phyloP scores from a whole-genome alignment of 1,140 invertebrate species.

The Scylla paramamosain region DNA sequence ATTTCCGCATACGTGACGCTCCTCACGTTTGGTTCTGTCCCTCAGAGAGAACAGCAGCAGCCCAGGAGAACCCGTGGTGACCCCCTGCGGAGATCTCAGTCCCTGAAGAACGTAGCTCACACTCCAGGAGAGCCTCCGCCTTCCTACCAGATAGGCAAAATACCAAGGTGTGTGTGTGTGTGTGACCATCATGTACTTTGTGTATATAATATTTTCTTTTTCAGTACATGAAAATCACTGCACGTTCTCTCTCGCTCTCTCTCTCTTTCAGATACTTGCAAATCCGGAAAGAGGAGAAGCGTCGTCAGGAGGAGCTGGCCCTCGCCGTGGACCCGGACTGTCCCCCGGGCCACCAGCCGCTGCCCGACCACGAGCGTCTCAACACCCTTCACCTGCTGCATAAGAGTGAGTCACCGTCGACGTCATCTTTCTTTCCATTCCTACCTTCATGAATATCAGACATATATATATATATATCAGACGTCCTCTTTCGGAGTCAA shows the following conservation, averaged over 20 bases:
- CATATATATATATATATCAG: too few relatives aligned
- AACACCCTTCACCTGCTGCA: slow-evolving; percentile 74
- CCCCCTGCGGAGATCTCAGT: slow-evolving; percentile 60
- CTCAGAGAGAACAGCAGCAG: neutral
- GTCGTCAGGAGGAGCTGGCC: slow-evolving; percentile 48
- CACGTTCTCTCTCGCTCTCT: too few relatives aligned
- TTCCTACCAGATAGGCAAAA: slow-evolving; percentile 65
- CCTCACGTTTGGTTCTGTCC: neutral
- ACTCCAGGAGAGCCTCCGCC: slow-evolving; percentile 56
- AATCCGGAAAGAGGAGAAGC: slow-evolving; percentile 61
- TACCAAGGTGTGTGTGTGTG: slow-evolving; percentile 69
- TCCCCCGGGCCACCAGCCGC: slow-evolving; percentile 69
- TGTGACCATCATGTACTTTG: neutral
- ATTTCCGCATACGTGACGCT: neutral
- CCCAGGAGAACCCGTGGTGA: neutral
- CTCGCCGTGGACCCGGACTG: slow-evolving; percentile 66
- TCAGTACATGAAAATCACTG: too few relatives aligned
- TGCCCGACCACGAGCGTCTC: slow-evolving; percentile 70
- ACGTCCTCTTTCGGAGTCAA: too few relatives aligned
- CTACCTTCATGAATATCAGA: neutral
- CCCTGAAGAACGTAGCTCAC: slow-evolving; percentile 61
- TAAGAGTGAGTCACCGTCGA: slow-evolving; percentile 54
- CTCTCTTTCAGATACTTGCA: slow-evolving; percentile 62
- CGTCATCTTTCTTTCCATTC: neutral
- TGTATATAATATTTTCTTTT: too few relatives aligned